Percentiles rank a stretch among this genome's conserved stretches.
Conservation (phyloP, 2,888 invertebrate species). For the Luperina testacea region DNA sequence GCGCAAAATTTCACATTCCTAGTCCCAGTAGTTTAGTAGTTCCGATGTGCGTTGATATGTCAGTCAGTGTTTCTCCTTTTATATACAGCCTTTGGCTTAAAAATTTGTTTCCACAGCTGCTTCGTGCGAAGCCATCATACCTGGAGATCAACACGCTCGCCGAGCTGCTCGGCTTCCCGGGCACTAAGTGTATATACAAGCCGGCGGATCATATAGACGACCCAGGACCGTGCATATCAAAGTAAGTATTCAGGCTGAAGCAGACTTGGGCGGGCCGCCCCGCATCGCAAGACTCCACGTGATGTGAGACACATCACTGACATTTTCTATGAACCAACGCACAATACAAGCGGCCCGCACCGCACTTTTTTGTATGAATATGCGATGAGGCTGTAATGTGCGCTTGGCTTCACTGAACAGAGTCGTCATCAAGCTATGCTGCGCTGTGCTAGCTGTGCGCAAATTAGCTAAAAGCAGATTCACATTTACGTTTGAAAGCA, state of each 20-base stretch:
- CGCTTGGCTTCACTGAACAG: not conserved
- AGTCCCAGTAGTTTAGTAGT: no score
- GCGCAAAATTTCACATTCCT: no score
- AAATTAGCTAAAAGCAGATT: not conserved
- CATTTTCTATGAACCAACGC: not conserved
- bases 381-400: not conserved
- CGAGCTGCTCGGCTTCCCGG: conserved; percentile 81
- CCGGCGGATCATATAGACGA: conserved; percentile 47
- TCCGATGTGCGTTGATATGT: no score
- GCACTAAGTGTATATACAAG: conserved; percentile 75
- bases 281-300: not conserved
- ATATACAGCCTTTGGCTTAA: not conserved
- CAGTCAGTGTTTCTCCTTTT: no score
- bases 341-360: not conserved
- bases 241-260: conserved; percentile 61
- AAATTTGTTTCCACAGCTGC: conserved; percentile 69
- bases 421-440: not conserved
- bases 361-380: not conserved
- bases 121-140: conserved; percentile 82
- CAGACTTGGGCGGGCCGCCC: not conserved
- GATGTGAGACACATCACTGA: not conserved
- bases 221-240: conserved; percentile 71
- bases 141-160: conserved; percentile 82
- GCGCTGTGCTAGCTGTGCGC: no score
- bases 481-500: not conserved